Conservation (phyloP, 1,140 invertebrate species). For the Zaprionus ghesquierei region DNA sequence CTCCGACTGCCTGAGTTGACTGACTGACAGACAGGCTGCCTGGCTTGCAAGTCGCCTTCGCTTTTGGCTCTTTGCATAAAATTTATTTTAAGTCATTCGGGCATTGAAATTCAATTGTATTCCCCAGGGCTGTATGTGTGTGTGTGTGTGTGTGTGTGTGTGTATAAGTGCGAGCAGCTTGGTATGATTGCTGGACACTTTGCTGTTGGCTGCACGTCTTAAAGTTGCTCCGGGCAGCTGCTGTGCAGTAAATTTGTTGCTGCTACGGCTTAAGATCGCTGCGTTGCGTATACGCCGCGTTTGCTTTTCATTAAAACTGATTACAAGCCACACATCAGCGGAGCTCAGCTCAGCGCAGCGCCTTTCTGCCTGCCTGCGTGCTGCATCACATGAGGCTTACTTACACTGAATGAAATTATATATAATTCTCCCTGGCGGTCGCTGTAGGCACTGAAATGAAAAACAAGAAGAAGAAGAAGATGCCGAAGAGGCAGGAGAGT, state of each 20-base stretch:
- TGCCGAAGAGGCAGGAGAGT: not conserved
- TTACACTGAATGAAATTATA: constrained; percentile 45
- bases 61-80: not conserved
- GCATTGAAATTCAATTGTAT: constrained; percentile 32
- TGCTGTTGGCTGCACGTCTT: constrained; percentile 10
- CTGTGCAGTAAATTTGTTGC: constrained; percentile 24
- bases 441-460: constrained; percentile 15
- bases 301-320: constrained; percentile 60
- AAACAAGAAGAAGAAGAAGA: constrained; percentile 11
- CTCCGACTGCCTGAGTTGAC: not conserved
- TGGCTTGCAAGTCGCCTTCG: not conserved
- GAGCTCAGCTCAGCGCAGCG: not conserved
- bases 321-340: constrained; percentile 19
- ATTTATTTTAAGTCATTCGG: constrained; percentile 15
- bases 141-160: not conserved
- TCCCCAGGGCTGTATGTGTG: not conserved
- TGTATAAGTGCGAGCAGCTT: not conserved
- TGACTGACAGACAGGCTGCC: not conserved
- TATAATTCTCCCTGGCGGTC: constrained; percentile 9
- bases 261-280: constrained; percentile 21
- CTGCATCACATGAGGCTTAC: constrained; percentile 29
- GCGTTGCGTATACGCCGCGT: constrained; percentile 45
- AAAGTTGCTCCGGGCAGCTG: constrained; percentile 10
- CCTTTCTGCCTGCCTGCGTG: not conserved
- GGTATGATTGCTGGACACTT: constrained; percentile 27